Evolutionary conservation across 2,888 invertebrate genomes (phyloP), one percentile per base, ranked within the genome.

Genomic region (Cenopis cana): DNA sequence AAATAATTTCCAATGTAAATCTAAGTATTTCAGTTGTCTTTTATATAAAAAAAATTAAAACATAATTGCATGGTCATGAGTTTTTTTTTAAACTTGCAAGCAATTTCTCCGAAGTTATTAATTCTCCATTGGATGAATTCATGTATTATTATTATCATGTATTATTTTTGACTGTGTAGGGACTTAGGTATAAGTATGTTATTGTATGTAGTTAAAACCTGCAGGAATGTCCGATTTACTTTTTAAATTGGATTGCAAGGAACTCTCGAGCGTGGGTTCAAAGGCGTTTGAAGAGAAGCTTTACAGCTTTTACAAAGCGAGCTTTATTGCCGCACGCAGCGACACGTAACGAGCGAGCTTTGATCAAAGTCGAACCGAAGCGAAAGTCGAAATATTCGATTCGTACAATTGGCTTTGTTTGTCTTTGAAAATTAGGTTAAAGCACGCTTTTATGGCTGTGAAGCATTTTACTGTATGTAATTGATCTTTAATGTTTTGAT

Each of bases 241-340:
- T 70, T 70, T 70, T 49, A 70, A 70, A 70, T 70, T 70, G 70
- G 70, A 66, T 66, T 66, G 65, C 56, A 17, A 46, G 69, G 59
- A 50, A 36, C 69, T 56, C 64, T 54, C 59, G 65, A 50, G 64
- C 69, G 61, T 54, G 6, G 49, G 57, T 57, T 70, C 65, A 66
- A 65, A 70, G 70, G 65, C 70, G 70, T 66, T 70, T 70, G 65
- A 68, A 61, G 61, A 50, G 62, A 24, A 54, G 64, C 61, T 68
- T 56, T 62, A 36, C 52, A 60, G 65, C 65, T 70, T 70, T 41
- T 59, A 62, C 68, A 65, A 69, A 69, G 70, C 64, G 59, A 41
- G 62, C 68, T 70, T 66, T 70, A 66, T 70, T 66, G 65, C 65
- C 59, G 65, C 57, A 60, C 70, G 70, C 69, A 69, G 65, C 65